Evolutionary conservation across 2,888 invertebrate genomes (phyloP).

Genomic region (Eilema griseolum): DNA sequence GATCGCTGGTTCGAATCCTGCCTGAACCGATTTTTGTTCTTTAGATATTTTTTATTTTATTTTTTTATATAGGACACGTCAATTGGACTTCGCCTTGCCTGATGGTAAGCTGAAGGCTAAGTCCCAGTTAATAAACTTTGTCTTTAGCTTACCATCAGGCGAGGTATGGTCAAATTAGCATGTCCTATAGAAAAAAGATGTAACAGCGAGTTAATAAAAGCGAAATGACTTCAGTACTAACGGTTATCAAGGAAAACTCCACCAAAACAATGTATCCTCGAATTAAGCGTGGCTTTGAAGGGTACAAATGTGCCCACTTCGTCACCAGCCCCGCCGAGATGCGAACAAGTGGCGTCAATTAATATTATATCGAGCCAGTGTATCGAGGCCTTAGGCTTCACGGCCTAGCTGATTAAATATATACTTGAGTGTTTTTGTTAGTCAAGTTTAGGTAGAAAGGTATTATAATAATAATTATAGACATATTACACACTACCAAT

Average conservation of each 20-base stretch:
- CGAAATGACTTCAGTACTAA: not conserved
- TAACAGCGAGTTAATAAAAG: not conserved
- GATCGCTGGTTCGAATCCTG: too few species aligned
- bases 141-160: too few species aligned
- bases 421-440: conserved; percentile 17
- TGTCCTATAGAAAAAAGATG: too few species aligned
- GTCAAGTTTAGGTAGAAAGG: not conserved
- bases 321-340: conserved; percentile 25
- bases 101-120: too few species aligned
- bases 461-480: not conserved
- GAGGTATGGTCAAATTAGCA: too few species aligned
- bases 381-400: conserved; percentile 34
- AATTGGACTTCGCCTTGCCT: too few species aligned
- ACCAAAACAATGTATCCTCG: conserved; percentile 26
- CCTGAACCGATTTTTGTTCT: too few species aligned
- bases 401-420: conserved; percentile 32
- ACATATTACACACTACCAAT: too few species aligned
- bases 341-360: conserved; percentile 46
- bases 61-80: too few species aligned
- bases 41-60: too few species aligned
- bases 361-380: conserved; percentile 48
- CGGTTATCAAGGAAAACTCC: conserved; percentile 1
- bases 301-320: conserved; percentile 42
- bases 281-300: conserved; percentile 38
- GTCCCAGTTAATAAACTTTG: too few species aligned